A percentile compares a stretch with the other conserved stretches of the same genome.
These are phyloP conservation scores for Sitta carolinensis DNA, from an alignment of 2,797 vertebrate species.

Conservation along the genomic window DNA sequence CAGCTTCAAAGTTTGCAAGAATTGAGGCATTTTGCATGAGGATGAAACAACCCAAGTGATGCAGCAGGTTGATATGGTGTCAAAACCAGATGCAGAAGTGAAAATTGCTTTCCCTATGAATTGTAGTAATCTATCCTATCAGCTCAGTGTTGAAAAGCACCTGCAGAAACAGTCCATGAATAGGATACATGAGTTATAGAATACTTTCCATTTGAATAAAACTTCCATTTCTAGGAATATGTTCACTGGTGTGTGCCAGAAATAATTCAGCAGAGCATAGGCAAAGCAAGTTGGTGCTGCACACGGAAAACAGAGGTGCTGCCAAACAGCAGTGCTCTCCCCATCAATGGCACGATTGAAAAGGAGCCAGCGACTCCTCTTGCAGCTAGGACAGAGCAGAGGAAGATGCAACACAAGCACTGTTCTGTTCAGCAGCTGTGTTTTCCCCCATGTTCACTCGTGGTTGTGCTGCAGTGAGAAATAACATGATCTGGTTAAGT, in stretches of 20 bases:
- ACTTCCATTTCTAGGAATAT: background rate
- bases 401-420: background rate
- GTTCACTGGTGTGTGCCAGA: background rate
- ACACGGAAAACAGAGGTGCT: background rate
- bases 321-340: background rate
- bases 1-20: background rate
- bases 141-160: background rate
- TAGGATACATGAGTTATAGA: background rate
- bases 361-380: background rate
- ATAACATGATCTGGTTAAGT: background rate
- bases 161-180: background rate
- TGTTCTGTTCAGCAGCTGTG: slow-evolving; percentile 12
- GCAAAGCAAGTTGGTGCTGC: background rate
- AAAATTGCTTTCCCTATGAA: background rate
- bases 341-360: background rate
- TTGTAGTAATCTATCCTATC: background rate
- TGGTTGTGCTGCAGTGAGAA: background rate
- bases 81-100: background rate
- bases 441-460: background rate
- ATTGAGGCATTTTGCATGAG: background rate
- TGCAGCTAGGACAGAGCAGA: background rate
- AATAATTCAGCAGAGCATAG: background rate
- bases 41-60: background rate
- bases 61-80: background rate
- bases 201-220: background rate